Conservation (phyloP, 2,113 vertebrate species). For the Elanoides forficatus region DNA sequence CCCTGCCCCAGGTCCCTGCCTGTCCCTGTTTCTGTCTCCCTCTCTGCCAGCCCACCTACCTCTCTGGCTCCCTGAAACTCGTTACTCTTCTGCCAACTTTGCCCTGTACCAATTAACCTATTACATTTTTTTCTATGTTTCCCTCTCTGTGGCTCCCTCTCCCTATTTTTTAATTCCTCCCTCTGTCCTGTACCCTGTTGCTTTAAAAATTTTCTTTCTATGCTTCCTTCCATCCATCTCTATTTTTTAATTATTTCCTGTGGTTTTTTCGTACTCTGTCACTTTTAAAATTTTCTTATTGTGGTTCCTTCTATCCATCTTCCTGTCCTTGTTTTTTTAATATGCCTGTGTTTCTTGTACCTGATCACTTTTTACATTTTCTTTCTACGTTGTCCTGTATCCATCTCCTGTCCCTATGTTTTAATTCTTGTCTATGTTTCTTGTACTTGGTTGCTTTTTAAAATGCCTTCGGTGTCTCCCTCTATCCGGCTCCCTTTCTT, state of each 20-base stretch:
- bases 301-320: neutral
- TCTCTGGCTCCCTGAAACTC: neutral
- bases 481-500: neutral
- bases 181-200: neutral
- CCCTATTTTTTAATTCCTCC: no score
- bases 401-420: neutral
- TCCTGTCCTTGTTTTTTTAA: neutral
- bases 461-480: neutral
- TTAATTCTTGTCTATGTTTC: neutral
- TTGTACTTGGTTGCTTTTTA: neutral
- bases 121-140: neutral
- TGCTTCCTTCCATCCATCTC: neutral
- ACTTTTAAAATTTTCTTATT: neutral
- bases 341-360: neutral
- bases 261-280: neutral
- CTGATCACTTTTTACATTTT: neutral
- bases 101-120: no score
- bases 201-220: neutral
- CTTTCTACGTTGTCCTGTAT: neutral
- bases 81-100: neutral
- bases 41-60: no score
- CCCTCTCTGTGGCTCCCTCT: neutral
- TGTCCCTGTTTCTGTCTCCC: neutral
- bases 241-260: neutral
- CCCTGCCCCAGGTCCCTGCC: neutral